These are phyloP conservation scores for Paracanthobrama guichenoti DNA, from an alignment of 2,113 vertebrate species.

Conservation along the genomic window DNA sequence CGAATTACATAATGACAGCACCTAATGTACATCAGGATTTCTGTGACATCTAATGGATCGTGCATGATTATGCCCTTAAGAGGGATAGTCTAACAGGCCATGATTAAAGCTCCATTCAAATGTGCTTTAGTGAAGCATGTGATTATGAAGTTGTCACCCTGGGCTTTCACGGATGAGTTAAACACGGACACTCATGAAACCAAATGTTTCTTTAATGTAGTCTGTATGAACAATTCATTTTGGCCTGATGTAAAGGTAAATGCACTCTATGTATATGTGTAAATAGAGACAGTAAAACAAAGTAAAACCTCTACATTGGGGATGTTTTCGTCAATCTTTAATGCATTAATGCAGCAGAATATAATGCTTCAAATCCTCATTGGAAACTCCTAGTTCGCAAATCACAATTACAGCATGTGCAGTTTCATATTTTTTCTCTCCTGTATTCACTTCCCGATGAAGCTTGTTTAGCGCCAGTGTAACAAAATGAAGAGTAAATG, in stretches of 20 bases:
- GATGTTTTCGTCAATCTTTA: neutral
- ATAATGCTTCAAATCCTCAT: neutral
- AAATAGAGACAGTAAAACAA: neutral
- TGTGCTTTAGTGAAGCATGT: slow-evolving; percentile 30
- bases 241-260: neutral
- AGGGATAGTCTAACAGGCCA: slow-evolving; percentile 20
- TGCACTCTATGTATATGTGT: neutral
- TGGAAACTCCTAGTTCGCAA: neutral
- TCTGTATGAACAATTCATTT: slow-evolving; percentile 22
- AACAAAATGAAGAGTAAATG: slow-evolving; percentile 9
- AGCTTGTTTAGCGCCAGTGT: neutral
- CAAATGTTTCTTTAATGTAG: slow-evolving; percentile 24
- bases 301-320: neutral
- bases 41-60: slow-evolving; percentile 35
- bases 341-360: too few relatives aligned
- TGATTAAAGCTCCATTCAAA: slow-evolving; percentile 49
- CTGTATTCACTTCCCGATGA: neutral
- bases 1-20: slow-evolving; percentile 11
- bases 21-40: slow-evolving; percentile 30
- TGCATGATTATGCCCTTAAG: slow-evolving; percentile 39
- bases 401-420: neutral
- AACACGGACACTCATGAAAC: slow-evolving; percentile 2
- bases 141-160: slow-evolving; percentile 39
- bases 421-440: neutral
- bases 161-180: slow-evolving; percentile 28